Percentiles rank a stretch among this genome's conserved stretches.
Conservation (phyloP, 2,888 invertebrate species). For the Gonocerus acuteangulatus region DNA sequence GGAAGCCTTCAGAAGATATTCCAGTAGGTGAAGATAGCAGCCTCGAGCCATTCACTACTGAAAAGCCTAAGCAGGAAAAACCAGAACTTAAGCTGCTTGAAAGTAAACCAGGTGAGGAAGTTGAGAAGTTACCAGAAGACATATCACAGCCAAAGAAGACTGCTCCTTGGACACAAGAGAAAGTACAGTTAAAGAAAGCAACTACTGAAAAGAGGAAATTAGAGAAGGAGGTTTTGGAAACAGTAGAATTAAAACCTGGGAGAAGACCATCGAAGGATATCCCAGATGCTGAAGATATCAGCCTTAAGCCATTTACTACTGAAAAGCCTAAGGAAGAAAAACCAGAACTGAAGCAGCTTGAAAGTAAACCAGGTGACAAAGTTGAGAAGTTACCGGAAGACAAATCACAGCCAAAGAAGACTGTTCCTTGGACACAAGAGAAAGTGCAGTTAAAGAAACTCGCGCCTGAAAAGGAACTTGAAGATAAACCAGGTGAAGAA, state of each 20-base stretch:
- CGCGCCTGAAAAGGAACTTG: neutral
- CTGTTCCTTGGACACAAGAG: slow-evolving; percentile 32
- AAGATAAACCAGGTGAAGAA: neutral
- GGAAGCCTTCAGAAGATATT: neutral
- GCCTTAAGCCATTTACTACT: slow-evolving; percentile 21
- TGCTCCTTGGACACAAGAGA: slow-evolving; percentile 30
- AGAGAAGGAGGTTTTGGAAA: slow-evolving; percentile 36
- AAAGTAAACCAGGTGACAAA: neutral
- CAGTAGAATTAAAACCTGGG: slow-evolving; percentile 34
- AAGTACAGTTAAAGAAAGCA: neutral
- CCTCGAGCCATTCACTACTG: too few relatives aligned
- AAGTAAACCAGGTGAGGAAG: neutral
- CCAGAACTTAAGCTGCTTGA: neutral
- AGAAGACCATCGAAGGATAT: slow-evolving; percentile 11
- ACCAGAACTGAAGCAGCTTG: neutral
- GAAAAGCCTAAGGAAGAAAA: too few relatives aligned
- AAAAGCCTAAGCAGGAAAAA: too few relatives aligned
- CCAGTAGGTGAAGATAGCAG: too few relatives aligned
- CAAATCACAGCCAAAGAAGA: neutral
- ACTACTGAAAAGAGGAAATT: neutral
- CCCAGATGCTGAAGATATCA: slow-evolving; percentile 16
- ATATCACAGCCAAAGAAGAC: slow-evolving; percentile 10
- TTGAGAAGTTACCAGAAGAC: neutral
- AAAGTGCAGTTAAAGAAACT: slow-evolving; percentile 1
- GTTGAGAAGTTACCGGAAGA: neutral